phyloP scores from a whole-genome alignment of 2,797 vertebrate species.

The Enteromius argenteus region DNA sequence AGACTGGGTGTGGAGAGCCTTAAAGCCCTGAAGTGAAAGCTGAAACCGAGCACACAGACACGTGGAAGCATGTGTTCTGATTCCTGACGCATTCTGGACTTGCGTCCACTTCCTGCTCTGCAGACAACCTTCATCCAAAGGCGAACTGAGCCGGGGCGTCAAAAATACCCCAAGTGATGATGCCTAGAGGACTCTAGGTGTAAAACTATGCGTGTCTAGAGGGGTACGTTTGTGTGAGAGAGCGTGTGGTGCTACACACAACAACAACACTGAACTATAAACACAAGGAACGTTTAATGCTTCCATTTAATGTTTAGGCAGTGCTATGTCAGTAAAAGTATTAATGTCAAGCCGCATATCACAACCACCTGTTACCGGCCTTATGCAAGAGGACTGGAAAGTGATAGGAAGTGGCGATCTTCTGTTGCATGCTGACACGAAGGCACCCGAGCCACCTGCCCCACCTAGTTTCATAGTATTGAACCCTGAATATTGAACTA shows the following conservation, averaged over 20 bases:
- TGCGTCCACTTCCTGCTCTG: slow-evolving; percentile 78
- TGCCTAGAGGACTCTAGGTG: slow-evolving; percentile 57
- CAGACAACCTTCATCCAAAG: slow-evolving; percentile 76
- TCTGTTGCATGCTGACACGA: slow-evolving; percentile 38
- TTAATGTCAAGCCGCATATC: slow-evolving; percentile 45
- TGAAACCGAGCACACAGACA: slow-evolving; percentile 65
- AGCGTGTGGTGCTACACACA: not conserved
- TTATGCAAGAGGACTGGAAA: slow-evolving; percentile 67
- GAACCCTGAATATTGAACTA: slow-evolving; percentile 14
- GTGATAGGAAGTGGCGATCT: slow-evolving; percentile 67
- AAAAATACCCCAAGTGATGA: slow-evolving; percentile 71
- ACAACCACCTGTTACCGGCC: slow-evolving; percentile 71
- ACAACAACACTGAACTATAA: slow-evolving; percentile 20
- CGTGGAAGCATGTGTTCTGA: slow-evolving; percentile 68
- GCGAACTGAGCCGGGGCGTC: slow-evolving; percentile 63
- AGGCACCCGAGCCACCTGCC: slow-evolving; percentile 10
- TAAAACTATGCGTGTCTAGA: slow-evolving; percentile 28
- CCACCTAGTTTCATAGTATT: slow-evolving; percentile 21
- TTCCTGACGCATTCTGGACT: slow-evolving; percentile 76
- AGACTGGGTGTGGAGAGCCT: slow-evolving; percentile 56
- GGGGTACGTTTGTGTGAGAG: not conserved
- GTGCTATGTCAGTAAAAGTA: slow-evolving; percentile 31
- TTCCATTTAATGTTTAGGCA: slow-evolving; percentile 31
- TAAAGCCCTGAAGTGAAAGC: slow-evolving; percentile 62
- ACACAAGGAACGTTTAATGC: slow-evolving; percentile 28